Percentiles rank a stretch among this genome's conserved stretches.
Conservation (phyloP, 2,888 invertebrate genomes). For the Bibio marci region DNA sequence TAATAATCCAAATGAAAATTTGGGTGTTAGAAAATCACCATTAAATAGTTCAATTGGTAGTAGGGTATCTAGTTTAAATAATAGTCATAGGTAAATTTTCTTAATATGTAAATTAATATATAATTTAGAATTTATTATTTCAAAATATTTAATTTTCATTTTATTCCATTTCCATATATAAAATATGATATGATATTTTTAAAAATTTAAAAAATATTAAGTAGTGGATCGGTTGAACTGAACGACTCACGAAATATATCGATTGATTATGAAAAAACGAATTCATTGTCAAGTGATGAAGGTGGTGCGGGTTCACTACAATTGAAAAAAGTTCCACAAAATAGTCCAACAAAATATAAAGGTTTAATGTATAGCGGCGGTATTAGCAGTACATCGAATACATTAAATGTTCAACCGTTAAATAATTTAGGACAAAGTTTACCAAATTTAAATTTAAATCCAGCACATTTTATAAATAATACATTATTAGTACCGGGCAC, state of each 20-base stretch:
- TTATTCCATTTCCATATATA: background rate
- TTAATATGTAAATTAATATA: too few species aligned
- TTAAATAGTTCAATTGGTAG: slow-evolving; percentile 31
- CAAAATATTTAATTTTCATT: background rate
- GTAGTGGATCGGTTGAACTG: slow-evolving; percentile 48
- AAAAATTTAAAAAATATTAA: too few species aligned
- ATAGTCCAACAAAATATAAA: slow-evolving; percentile 25
- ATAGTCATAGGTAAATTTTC: slow-evolving; percentile 51
- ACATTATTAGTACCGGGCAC: slow-evolving; percentile 37
- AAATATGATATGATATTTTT: background rate
- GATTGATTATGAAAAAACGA: slow-evolving; percentile 44
- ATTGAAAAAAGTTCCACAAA: slow-evolving; percentile 15
- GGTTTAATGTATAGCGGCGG: slow-evolving; percentile 21
- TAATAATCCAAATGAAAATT: slow-evolving; percentile 10
- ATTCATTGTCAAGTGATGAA: slow-evolving; percentile 47
- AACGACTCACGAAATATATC: slow-evolving; percentile 44
- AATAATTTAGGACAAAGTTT: slow-evolving; percentile 59
- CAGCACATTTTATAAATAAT: slow-evolving; percentile 30
- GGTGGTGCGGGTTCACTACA: background rate
- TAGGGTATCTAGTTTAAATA: slow-evolving; percentile 51
- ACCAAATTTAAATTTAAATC: slow-evolving; percentile 45
- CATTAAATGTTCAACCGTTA: slow-evolving; percentile 55
- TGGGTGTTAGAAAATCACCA: slow-evolving; percentile 27
- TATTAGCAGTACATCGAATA: slow-evolving; percentile 47
- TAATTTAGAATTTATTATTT: background rate